Base-by-base conservation (phyloP, 1,140 invertebrate genomes). In the Drosophila navojoa region DNA sequence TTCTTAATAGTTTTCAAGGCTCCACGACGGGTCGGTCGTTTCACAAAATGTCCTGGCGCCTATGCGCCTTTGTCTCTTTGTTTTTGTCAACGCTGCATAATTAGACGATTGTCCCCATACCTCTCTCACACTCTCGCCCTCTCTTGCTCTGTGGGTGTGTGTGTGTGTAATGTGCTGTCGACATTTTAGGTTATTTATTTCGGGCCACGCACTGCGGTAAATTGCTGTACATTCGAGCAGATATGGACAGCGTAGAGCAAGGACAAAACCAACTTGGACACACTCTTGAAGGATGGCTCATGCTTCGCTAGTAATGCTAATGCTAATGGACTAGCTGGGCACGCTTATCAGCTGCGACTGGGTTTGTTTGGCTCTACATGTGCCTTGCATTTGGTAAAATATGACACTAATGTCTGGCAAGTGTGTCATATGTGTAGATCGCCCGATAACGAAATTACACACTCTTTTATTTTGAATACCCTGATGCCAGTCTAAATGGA, bases 31-130 rank as follows among this genome's bases (percentile, higher is more conserved):
- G 3, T 13, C 38, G 13, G 19, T 25, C 16, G 4, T 27, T 52
- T 38, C 54, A 19, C 10, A 32, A 29, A 42, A 42, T 66, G 68
- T 63, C 53, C 78, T 74, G 81, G 81, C 81, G 81, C 81, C 81
- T 40, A 55, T 66, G 71, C 45, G 16, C 50, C 42, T 45, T 16
- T 15, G 42, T 60, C 29, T 15, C 52, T 75, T 73, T 63, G 63
- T 69, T 78, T 81, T 86, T 81, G 77, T 85, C 81, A 81, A 71
- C 81, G 77, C 77, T 81, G 78, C 71, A 86, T 86, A 85, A 85
- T 86, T 80, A 75, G 81, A 81, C 42, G 11, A 11, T 49, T 47
- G 11, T 15, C 19, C 19, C 47, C 25, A 44, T 16, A 16, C n/a
- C 2, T 5, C 13, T 13, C 6, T 3, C 38, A 10, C 38, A 4